Evolutionary conservation across 2,888 invertebrate species (phyloP), one percentile per base, ranked within the genome.

Genomic region (Leucophenga maculata): DNA sequence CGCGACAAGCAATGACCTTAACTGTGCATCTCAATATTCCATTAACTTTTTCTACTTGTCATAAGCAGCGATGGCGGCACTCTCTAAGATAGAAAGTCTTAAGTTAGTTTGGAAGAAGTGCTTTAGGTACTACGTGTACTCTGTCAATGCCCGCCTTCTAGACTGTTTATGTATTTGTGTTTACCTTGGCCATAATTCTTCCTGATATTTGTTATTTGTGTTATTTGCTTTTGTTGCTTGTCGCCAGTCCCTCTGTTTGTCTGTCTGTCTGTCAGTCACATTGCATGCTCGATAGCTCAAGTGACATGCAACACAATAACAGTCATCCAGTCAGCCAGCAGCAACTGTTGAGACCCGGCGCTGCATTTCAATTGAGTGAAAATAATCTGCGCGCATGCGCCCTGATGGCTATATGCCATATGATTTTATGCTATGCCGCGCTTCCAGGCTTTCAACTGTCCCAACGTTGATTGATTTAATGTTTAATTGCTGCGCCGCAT

Each of bases 231-330:
- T 50, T n/a, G 14, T 50, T 50, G 50, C 16, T 18, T 55, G 31
- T 64, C 60, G 50, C 46, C 69, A 55, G 52, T 66, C 62, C 64
- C 62, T 70, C 69, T 72, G 68, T 70, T 69, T 59, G 67, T 70
- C 69, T 72, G 68, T 70, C 69, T 59, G 66, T 68, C 69, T 39
- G 65, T 57, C 62, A 78, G 80, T 77, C 78, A 74, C 77, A 72
- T 69, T 73, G 57, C 73, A 62, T 75, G 75, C 73, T 76, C 79
- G 78, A 77, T 75, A 73, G 70, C 67, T 72, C 66, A 67, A 69
- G 75, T 80, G 82, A 80, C 75, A 72, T 76, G 77, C 79, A 76
- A 77, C 50, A 73, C n/a, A 75, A 73, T 72, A 65, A 50, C 50
- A 18, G 8, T 13, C n/a, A n/a, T n/a, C n/a, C 9, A 50, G 4